Percentiles rank a stretch among this genome's conserved stretches.
phyloP scores from a whole-genome alignment of 2,113 vertebrate genomes.

The Ptychochromis oligacanthus region DNA sequence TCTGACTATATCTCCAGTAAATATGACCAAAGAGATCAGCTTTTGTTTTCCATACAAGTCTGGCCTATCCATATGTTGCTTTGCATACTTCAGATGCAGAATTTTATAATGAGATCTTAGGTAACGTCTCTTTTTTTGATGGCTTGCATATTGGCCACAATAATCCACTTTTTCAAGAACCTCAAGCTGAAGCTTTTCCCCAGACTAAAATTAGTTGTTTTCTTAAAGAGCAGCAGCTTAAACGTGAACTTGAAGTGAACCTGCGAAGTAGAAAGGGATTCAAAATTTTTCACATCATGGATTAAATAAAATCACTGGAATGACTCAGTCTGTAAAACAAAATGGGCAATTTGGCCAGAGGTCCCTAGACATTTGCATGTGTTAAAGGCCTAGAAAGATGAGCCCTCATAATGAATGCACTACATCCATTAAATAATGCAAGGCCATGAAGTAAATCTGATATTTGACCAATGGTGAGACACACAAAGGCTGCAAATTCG shows the following conservation, averaged over 20 bases:
- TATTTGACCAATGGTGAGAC: not conserved
- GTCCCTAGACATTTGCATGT: not conserved
- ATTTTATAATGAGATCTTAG: not conserved
- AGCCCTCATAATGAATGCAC: not conserved
- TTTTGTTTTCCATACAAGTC: not conserved
- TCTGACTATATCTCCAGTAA: not conserved
- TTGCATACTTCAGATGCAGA: not conserved
- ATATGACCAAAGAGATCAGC: not conserved
- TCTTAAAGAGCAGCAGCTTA: not conserved
- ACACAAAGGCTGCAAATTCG: no score
- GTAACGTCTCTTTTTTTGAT: not conserved
- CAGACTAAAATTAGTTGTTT: not conserved
- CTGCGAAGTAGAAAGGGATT: not conserved
- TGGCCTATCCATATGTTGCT: not conserved
- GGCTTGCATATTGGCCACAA: not conserved
- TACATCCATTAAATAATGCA: not conserved
- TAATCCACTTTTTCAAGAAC: slow-evolving; percentile 5
- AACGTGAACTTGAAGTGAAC: not conserved
- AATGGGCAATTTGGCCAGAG: not conserved
- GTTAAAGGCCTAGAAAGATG: not conserved
- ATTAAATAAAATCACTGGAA: not conserved
- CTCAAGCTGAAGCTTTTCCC: not conserved
- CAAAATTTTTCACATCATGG: not conserved
- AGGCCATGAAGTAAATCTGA: not conserved
- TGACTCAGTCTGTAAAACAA: not conserved